Conservation (phyloP, 2,113 vertebrate genomes). For the Saccopteryx bilineata region DNA sequence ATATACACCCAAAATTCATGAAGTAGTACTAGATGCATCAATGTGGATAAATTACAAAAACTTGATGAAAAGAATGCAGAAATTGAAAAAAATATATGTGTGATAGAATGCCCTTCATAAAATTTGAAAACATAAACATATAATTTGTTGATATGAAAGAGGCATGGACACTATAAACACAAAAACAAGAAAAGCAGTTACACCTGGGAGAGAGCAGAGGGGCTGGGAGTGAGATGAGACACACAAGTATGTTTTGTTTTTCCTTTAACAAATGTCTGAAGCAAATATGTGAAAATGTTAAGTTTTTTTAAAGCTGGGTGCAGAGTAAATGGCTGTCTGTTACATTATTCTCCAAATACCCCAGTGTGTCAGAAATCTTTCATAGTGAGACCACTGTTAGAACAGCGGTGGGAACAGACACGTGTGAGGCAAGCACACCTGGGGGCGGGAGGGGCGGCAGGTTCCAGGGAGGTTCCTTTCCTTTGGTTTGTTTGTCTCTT, state of each 20-base stretch:
- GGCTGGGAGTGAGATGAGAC: accelerated
- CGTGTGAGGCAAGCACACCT: neutral
- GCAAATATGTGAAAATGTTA: neutral
- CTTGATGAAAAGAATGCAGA: neutral
- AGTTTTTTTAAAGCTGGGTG: neutral
- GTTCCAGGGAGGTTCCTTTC: accelerated
- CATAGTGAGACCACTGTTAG: accelerated
- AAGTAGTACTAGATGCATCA: neutral
- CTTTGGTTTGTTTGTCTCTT: too few species aligned
- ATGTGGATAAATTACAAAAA: neutral
- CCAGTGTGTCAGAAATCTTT: neutral
- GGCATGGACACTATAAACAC: too few species aligned
- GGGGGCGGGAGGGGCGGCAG: accelerated
- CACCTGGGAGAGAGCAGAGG: too few species aligned
- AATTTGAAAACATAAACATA: neutral
- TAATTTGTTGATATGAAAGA: neutral
- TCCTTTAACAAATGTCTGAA: neutral
- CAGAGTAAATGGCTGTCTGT: accelerated
- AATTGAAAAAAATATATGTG: neutral
- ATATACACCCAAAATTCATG: neutral
- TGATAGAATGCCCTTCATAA: neutral
- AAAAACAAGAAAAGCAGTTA: too few species aligned
- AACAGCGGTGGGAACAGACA: accelerated
- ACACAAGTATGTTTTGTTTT: neutral
- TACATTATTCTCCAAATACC: accelerated